Conservation (phyloP, 1,140 invertebrate species). For the Neodiprion virginianus region DNA sequence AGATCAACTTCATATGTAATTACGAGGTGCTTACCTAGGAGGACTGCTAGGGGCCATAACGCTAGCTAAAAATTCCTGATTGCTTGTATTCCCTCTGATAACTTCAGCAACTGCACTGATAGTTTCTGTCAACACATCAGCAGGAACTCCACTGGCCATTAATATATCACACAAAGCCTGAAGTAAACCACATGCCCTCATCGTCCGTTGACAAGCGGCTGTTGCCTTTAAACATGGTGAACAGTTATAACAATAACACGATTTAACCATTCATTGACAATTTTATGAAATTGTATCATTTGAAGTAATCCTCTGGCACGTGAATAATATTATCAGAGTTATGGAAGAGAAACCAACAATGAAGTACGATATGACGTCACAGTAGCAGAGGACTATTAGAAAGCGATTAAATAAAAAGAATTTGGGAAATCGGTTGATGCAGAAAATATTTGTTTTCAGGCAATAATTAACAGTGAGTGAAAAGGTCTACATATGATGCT, state of each 20-base stretch:
- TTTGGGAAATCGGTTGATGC: too few relatives aligned
- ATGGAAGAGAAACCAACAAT: too few relatives aligned
- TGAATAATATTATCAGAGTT: too few relatives aligned
- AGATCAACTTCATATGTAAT: conserved; percentile 15
- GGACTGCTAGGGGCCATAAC: conserved; percentile 94
- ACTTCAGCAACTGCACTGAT: conserved; percentile 96
- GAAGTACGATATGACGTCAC: too few relatives aligned
- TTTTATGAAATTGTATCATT: not conserved
- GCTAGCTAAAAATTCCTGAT: conserved; percentile 91
- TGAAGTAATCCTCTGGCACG: not conserved
- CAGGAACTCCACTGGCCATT: conserved; percentile 95
- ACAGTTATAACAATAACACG: conserved; percentile 1
- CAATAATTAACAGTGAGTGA: too few relatives aligned
- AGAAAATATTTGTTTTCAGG: too few relatives aligned
- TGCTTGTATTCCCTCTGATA: conserved; percentile 87
- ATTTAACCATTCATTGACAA: conserved; percentile 7
- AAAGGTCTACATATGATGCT: too few relatives aligned
- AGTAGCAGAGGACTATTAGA: too few relatives aligned
- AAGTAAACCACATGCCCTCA: conserved; percentile 84
- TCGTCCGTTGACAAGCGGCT: conserved; percentile 85
- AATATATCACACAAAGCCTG: conserved; percentile 87
- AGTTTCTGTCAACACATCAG: conserved; percentile 94
- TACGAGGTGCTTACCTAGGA: conserved; percentile 68
- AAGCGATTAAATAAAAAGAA: too few relatives aligned
- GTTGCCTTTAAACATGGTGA: conserved; percentile 44